Conservation (phyloP, 2,797 vertebrate genomes). For the Acrocephalus scirpaceus region DNA sequence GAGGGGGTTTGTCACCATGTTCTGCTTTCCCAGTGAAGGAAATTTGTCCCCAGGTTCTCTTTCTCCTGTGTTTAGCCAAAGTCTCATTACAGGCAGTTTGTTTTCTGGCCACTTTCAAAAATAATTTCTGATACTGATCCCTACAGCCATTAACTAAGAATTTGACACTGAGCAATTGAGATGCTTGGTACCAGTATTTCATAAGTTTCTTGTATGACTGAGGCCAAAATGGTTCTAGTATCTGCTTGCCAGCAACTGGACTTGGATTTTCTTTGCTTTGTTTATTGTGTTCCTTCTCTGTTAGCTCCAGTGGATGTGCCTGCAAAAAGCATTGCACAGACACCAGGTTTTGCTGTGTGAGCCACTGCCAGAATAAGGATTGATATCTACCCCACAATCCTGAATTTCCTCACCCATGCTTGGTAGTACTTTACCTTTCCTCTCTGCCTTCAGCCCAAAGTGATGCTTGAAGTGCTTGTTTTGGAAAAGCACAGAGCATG, state of each 20-base stretch:
- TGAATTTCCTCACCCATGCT: background rate
- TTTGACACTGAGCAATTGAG: background rate
- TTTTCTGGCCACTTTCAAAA: background rate
- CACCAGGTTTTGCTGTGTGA: background rate
- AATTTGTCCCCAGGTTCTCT: background rate
- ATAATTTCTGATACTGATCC: background rate
- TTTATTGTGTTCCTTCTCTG: background rate
- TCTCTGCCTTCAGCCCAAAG: background rate
- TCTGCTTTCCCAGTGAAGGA: background rate
- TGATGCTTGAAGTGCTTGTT: background rate
- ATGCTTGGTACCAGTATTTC: background rate
- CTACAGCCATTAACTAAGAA: background rate
- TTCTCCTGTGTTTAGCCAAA: background rate
- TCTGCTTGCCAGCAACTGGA: background rate
- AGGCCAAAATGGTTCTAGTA: background rate
- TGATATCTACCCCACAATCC: accelerated
- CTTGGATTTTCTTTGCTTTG: background rate
- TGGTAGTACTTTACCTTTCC: background rate
- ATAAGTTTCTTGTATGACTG: background rate
- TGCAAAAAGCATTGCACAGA: background rate
- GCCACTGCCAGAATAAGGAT: background rate
- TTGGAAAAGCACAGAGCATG: background rate
- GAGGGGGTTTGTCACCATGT: background rate
- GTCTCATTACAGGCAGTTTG: background rate
- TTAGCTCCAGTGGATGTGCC: background rate